A percentile compares a stretch with the other conserved stretches of the same genome.
phyloP scores from a whole-genome alignment of 2,888 invertebrate species.

The Lysandra bellargus region DNA sequence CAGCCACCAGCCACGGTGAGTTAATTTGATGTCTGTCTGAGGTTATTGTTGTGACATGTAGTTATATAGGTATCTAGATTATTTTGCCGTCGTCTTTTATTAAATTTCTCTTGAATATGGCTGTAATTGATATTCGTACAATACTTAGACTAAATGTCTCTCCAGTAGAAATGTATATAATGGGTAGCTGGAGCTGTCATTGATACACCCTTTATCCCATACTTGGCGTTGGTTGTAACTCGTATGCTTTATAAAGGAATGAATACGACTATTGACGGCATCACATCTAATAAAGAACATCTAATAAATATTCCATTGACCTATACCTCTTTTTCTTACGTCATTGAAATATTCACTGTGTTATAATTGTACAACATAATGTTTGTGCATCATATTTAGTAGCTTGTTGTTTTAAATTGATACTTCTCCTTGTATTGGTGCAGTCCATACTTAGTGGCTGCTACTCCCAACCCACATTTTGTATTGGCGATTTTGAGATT shows the following conservation, averaged over 20 bases:
- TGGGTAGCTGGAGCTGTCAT: conserved; percentile 35
- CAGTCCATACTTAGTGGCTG: not conserved
- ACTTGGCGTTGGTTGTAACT: conserved; percentile 60
- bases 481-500: not conserved
- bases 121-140: not conserved
- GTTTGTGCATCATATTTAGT: conserved; percentile 15
- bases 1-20: conserved; percentile 74
- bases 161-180: not conserved
- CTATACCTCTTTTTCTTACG: too few species aligned
- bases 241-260: conserved; percentile 53
- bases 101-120: conserved; percentile 40
- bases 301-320: conserved; percentile 1
- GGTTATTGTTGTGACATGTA: conserved; percentile 74
- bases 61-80: conserved; percentile 53
- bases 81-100: conserved; percentile 60
- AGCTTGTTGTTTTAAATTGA: not conserved
- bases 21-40: conserved; percentile 65
- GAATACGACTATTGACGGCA: conserved; percentile 34
- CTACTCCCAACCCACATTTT: not conserved
- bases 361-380: conserved; percentile 35
- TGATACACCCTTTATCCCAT: conserved; percentile 45
- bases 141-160: not conserved
- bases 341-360: conserved; percentile 29
- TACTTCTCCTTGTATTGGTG: not conserved
- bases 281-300: conserved; percentile 20